Base-by-base conservation (phyloP, 2,888 invertebrate genomes). In the Pheosia tremula region DNA sequence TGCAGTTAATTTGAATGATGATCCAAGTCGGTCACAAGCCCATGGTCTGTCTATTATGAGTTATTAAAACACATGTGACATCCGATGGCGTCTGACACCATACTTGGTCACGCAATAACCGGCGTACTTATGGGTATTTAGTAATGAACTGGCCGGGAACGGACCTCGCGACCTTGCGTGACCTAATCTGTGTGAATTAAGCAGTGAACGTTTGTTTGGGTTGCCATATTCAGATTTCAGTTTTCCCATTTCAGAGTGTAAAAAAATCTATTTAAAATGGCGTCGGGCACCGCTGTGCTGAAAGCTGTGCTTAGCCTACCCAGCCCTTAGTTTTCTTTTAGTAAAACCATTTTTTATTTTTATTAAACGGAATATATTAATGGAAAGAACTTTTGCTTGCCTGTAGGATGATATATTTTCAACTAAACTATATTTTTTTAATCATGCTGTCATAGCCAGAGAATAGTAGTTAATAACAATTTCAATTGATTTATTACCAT, bases 171-270 rank as follows among this genome's bases (percentile, higher is more conserved):
- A 72, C 74, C 74, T 74, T 74, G 74, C 52, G 55, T 62, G 60
- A 61, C 68, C 74, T 74, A 74, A 74, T 72, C 68, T 74, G 74
- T 72, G 69, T 62, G 68, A 74, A 74, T 72, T 69, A 62, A 70
- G 68, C 72, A 56, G 68, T 50, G 62, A 74, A 62, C 64, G 69
- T 62, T 65, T 59, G 61, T 43, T 59, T 60, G 63, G 52, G 64
- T 74, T 67, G 62, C 69, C 67, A 64, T 59, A 37, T 53, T 53
- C 37, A 5, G 41, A 13, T 56, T 38, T n/a, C n/a, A 56, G 10
- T 11, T 53, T 37, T 53, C 3, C 53, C 36, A 7, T 47, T 41
- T 41, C 5, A 7, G 1, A 7, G 41, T 41, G 0, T 41, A 41
- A 41, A 41, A 3, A 3, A 41, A 3, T 41, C 2, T 24, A 24